Conservation (phyloP, 2,113 vertebrate species). For the Tichodroma muraria region DNA sequence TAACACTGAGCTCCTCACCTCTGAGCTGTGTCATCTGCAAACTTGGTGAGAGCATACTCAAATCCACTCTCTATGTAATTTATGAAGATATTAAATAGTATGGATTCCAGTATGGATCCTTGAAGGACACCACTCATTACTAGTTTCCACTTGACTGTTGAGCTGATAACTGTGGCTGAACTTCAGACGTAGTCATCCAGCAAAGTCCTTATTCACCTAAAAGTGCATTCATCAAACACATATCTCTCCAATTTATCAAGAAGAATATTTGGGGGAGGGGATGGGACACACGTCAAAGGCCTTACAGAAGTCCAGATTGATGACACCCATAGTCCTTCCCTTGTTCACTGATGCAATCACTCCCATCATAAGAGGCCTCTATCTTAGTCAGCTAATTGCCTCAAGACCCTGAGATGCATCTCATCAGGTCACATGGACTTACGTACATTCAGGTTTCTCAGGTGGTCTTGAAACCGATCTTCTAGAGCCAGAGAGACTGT, state of each 20-base stretch:
- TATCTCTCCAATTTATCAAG: background rate
- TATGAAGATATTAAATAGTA: background rate
- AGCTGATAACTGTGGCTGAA: background rate
- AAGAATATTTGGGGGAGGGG: background rate
- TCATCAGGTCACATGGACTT: background rate
- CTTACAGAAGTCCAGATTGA: background rate
- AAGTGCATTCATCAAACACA: background rate
- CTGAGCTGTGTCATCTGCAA: background rate
- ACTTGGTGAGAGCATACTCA: background rate
- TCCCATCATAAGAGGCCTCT: background rate
- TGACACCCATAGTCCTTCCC: background rate
- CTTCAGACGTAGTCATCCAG: accelerated
- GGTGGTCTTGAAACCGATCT: background rate
- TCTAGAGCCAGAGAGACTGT: background rate
- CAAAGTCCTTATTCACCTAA: background rate
- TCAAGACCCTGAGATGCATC: background rate
- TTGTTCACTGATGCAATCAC: background rate
- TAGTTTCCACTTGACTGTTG: background rate
- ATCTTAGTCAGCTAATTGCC: background rate
- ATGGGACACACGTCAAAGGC: background rate
- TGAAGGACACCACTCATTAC: background rate
- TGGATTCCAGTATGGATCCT: background rate
- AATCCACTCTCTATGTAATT: background rate
- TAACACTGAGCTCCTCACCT: background rate
- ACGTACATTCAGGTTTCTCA: background rate